Evolutionary conservation across 2,888 invertebrate genomes (phyloP).

Genomic region (Oegoconia quadripuncta): DNA sequence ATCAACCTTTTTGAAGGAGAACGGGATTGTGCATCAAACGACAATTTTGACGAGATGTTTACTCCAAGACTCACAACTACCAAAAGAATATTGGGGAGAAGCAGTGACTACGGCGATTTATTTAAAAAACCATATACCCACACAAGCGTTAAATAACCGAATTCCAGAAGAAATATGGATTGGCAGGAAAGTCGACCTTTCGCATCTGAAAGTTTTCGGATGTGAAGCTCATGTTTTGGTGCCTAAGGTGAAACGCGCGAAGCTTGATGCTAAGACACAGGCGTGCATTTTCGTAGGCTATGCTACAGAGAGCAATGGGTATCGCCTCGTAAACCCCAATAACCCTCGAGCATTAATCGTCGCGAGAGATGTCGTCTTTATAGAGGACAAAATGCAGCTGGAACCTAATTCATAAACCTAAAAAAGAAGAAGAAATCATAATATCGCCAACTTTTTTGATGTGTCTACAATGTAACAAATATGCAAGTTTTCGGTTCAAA

Average conservation of each 20-base stretch:
- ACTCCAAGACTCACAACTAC: not conserved
- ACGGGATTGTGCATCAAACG: not conserved
- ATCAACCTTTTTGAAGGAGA: not conserved
- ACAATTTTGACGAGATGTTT: not conserved
- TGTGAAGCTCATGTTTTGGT: slow-evolving; percentile 3
- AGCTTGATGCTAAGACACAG: slow-evolving; percentile 1
- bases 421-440: too few relatives aligned
- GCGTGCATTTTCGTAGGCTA: not conserved
- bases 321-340: not conserved
- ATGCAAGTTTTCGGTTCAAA: too few relatives aligned
- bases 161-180: slow-evolving; percentile 1
- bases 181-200: not conserved
- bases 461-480: too few relatives aligned
- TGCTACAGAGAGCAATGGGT: not conserved
- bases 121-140: slow-evolving; percentile 1
- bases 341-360: not conserved
- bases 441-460: too few relatives aligned
- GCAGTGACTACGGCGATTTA: not conserved
- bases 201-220: not conserved
- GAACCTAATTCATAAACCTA: too few relatives aligned
- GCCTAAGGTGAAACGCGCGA: slow-evolving; percentile 3
- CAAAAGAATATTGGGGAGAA: slow-evolving; percentile 2
- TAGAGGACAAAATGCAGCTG: slow-evolving; percentile 1
- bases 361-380: not conserved
- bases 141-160: not conserved